A percentile compares a stretch with the other conserved stretches of the same genome.
Evolutionary conservation across 2,797 vertebrate genomes (phyloP).

Genomic region (Chiloscyllium punctatum): DNA sequence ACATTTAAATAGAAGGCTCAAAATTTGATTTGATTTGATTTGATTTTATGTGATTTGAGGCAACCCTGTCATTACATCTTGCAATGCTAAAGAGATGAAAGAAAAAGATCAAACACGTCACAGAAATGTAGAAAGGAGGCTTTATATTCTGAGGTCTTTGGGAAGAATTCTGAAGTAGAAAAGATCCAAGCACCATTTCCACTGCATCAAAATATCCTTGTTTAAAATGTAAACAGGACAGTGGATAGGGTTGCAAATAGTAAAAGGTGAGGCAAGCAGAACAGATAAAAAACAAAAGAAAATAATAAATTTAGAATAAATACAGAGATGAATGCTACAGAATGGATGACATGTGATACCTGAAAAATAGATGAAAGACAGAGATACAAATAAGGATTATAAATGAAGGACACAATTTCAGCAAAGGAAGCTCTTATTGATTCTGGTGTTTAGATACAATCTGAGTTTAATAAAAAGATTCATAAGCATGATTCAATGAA

Average conservation of each 20-base stretch:
- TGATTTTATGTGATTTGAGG: no score
- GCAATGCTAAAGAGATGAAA: not conserved
- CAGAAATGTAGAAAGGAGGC: not conserved
- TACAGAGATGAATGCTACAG: not conserved
- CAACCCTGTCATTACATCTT: not conserved
- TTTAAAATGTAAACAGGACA: not conserved
- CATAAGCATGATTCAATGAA: not conserved
- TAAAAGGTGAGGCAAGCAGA: not conserved
- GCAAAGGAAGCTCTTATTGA: not conserved
- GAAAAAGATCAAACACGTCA: not conserved
- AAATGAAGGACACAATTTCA: not conserved
- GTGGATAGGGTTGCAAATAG: not conserved
- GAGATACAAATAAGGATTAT: not conserved
- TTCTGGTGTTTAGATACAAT: not conserved
- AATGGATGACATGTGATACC: not conserved
- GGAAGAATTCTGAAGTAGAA: not conserved
- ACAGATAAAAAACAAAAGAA: not conserved
- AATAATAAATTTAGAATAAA: not conserved
- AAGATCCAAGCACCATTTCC: not conserved
- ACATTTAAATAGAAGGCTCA: not conserved
- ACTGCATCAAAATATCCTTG: not conserved
- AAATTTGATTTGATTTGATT: not conserved
- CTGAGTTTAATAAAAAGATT: not conserved
- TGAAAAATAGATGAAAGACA: not conserved
- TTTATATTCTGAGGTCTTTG: not conserved